Evolutionary conservation across 2,797 vertebrate species (phyloP), one percentile per base, ranked within the genome.

Genomic region (Staurois parvus): DNA sequence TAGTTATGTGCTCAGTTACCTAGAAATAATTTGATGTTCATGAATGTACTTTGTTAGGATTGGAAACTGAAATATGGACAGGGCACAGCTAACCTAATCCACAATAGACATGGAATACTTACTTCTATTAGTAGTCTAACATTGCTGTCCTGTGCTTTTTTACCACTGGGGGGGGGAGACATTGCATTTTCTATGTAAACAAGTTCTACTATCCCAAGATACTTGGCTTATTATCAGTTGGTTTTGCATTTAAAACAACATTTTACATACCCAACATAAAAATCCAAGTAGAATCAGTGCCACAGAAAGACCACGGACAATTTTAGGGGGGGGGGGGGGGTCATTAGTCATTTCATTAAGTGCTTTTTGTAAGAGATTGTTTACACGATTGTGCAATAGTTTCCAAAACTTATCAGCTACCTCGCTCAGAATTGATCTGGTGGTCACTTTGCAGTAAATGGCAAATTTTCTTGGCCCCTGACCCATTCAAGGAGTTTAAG

Each of bases 391-490:
- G 29, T 42, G 52, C 29, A 42, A 70, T 32, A 79, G 56, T 87
- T 87, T 87, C 85, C 85, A 87, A 83, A 85, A 87, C 75, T 73
- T 87, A 87, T 87, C 83, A 81, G 76, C 76, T 87, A 28, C 40
- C 72, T 74, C 26, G 77, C 29, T 67, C 70, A 74, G 75, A 72
- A 87, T 87, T 87, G 85, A 87, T 87, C 85, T 79, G 30, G 80
- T 74, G 81, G 80, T 83, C 76, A 66, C 56, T 87, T 67, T 87
- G 85, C 85, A 79, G 85, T 83, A 83, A 83, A 83, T 72, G 68
- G 85, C 56, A 72, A 83, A 67, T 79, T 86, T 86, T 82, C 75
- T 74, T 83, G 72, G 56, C 80, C 83, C 70, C 74, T 83, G 80
- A 87, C 80, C 80, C 69, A 59, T 82, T 83, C 42, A 74, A 70